phyloP scores from a whole-genome alignment of 2,797 vertebrate genomes.

The Paedocypris micromegethes region DNA sequence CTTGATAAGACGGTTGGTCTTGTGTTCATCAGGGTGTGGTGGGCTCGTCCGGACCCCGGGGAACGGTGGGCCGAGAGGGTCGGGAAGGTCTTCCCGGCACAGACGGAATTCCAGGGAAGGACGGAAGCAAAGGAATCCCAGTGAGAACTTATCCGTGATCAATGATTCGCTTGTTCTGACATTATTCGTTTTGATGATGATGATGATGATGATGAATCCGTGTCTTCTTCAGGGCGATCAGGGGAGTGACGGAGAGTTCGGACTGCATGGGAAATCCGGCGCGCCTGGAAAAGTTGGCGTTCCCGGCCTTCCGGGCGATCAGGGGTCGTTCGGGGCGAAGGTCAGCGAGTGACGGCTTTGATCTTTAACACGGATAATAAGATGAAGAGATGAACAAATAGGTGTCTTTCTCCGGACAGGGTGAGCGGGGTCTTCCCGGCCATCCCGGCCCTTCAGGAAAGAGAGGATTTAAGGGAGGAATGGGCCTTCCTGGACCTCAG shows the following conservation, averaged over 20 bases:
- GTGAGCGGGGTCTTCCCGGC: conserved; percentile 85
- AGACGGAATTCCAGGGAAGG: conserved; percentile 84
- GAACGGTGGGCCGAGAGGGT: conserved; percentile 91
- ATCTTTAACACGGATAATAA: too few species aligned
- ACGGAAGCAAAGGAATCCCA: conserved; percentile 75
- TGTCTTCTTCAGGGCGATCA: conserved; percentile 79
- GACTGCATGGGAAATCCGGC: conserved; percentile 78
- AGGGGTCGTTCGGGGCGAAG: conserved; percentile 88
- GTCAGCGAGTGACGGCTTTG: conserved; percentile 55
- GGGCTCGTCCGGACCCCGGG: conserved; percentile 76
- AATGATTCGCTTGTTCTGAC: background rate
- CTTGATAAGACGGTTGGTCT: too few species aligned
- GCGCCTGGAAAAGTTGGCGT: conserved; percentile 82
- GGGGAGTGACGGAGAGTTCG: conserved; percentile 84
- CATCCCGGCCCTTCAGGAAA: conserved; percentile 82
- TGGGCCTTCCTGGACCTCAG: conserved; percentile 80
- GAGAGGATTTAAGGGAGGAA: conserved; percentile 83
- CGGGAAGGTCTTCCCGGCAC: conserved; percentile 79
- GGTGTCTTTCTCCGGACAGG: conserved; percentile 52
- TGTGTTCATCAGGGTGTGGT: conserved; percentile 59
- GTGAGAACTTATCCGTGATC: conserved; percentile 63
- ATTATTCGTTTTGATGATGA: too few species aligned
- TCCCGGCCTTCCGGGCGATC: conserved; percentile 85
- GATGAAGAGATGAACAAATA: too few species aligned
- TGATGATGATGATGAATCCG: too few species aligned